Conservation (phyloP, 2,888 invertebrate genomes). For the Serripes groenlandicus region DNA sequence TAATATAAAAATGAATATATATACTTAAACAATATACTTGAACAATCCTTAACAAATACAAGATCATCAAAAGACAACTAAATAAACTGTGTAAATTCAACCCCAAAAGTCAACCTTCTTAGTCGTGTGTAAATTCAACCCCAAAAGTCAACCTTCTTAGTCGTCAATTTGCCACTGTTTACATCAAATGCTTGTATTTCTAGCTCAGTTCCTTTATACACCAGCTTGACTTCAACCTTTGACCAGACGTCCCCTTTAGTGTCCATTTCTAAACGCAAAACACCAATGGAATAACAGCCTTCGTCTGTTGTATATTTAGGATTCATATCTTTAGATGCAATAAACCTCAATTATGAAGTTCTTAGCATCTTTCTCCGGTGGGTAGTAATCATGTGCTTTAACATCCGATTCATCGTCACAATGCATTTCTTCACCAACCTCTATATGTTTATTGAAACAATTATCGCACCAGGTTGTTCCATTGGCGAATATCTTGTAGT, state of each 20-base stretch:
- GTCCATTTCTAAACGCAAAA: background rate
- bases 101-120: too few species aligned
- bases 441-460: slow-evolving; percentile 7
- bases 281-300: background rate
- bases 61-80: too few species aligned
- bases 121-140: too few species aligned
- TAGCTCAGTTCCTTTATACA: slow-evolving; percentile 7
- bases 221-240: slow-evolving; percentile 1
- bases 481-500: background rate
- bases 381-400: slow-evolving; percentile 5
- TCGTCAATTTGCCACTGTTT: background rate
- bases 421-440: slow-evolving; percentile 1
- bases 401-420: slow-evolving; percentile 3
- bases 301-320: slow-evolving; percentile 3
- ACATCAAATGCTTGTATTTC: slow-evolving; percentile 8
- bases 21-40: too few species aligned
- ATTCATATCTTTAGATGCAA: background rate
- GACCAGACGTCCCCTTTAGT: slow-evolving; percentile 5
- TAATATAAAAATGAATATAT: too few species aligned
- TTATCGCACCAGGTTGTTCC: slow-evolving; percentile 1
- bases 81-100: too few species aligned
- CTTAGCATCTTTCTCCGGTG: background rate
- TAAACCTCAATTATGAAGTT: slow-evolving; percentile 8
- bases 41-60: too few species aligned
- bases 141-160: background rate